Evolutionary conservation across 2,888 invertebrate species (phyloP).

Genomic region (Liodrosophila aerea): DNA sequence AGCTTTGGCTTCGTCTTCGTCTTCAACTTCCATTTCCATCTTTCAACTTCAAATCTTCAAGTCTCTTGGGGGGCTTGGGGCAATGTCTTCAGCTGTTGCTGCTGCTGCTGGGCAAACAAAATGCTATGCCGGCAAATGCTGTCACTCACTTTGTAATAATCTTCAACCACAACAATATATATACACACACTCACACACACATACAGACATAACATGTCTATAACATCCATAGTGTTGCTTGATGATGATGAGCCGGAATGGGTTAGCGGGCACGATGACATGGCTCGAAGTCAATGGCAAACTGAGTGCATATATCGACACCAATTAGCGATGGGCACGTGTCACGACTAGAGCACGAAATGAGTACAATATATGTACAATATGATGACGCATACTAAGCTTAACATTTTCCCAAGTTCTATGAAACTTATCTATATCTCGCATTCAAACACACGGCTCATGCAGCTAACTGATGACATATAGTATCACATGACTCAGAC

Average conservation of each 20-base stretch:
- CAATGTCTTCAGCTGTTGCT: slow-evolving; percentile 42
- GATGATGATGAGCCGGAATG: slow-evolving; percentile 52
- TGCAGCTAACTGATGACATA: too few relatives aligned
- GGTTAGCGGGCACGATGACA: slow-evolving; percentile 33
- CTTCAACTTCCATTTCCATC: slow-evolving; percentile 1
- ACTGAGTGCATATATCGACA: slow-evolving; percentile 37
- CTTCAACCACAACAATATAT: slow-evolving; percentile 39
- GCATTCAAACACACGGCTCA: too few relatives aligned
- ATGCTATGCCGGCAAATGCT: slow-evolving; percentile 46
- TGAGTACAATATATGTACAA: background rate
- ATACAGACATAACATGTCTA: slow-evolving; percentile 5
- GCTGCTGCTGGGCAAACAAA: slow-evolving; percentile 47
- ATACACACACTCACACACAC: slow-evolving; percentile 8
- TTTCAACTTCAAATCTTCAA: slow-evolving; percentile 1
- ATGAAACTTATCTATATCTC: too few relatives aligned
- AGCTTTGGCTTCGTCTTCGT: background rate
- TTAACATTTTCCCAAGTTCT: too few relatives aligned
- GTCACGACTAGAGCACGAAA: slow-evolving; percentile 24
- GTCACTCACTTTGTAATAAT: slow-evolving; percentile 64
- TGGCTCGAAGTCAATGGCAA: slow-evolving; percentile 57
- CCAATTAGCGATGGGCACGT: slow-evolving; percentile 32
- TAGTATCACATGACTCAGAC: too few relatives aligned
- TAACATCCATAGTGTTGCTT: slow-evolving; percentile 28
- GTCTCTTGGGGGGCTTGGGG: slow-evolving; percentile 19
- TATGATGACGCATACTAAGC: too few relatives aligned